These are phyloP conservation scores for Drosophila sordidapex DNA, from an alignment of 2,888 invertebrate species.

Conservation along the genomic window DNA sequence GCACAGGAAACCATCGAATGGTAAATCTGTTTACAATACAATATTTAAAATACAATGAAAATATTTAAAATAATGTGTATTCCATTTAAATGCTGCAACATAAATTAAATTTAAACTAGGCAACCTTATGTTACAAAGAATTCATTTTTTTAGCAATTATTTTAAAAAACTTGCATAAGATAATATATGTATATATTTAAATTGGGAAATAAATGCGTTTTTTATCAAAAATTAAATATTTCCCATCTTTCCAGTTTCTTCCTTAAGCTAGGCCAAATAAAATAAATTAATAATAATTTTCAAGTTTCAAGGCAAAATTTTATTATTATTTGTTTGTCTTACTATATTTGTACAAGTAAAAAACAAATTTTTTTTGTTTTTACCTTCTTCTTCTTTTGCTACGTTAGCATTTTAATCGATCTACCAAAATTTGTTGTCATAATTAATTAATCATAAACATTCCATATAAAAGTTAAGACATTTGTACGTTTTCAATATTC, in stretches of 20 bases:
- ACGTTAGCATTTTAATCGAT: background rate
- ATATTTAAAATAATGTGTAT: background rate
- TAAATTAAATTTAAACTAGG: conserved; percentile 1
- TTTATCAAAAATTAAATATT: too few relatives aligned
- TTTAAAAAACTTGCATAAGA: background rate
- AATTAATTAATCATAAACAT: too few relatives aligned
- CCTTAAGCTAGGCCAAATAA: background rate
- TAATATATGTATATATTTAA: too few relatives aligned
- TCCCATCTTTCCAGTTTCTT: accelerated
- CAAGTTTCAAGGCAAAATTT: accelerated
- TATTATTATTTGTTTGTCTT: background rate
- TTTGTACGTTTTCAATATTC: conserved; percentile 67
- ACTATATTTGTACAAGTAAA: background rate
- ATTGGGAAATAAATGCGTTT: background rate
- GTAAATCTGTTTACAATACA: conserved; percentile 13
- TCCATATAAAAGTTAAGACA: conserved; percentile 57
- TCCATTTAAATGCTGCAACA: background rate
- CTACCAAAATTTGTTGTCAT: background rate
- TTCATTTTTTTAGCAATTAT: background rate
- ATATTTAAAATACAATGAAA: background rate
- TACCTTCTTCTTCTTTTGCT: background rate
- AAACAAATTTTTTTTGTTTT: background rate
- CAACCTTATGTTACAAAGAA: background rate
- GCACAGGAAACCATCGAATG: conserved; percentile 4
- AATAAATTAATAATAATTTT: background rate